Percentiles rank a stretch among this genome's conserved stretches.
Conservation (phyloP, 2,797 vertebrate species). For the Syngnathus rostellatus region DNA sequence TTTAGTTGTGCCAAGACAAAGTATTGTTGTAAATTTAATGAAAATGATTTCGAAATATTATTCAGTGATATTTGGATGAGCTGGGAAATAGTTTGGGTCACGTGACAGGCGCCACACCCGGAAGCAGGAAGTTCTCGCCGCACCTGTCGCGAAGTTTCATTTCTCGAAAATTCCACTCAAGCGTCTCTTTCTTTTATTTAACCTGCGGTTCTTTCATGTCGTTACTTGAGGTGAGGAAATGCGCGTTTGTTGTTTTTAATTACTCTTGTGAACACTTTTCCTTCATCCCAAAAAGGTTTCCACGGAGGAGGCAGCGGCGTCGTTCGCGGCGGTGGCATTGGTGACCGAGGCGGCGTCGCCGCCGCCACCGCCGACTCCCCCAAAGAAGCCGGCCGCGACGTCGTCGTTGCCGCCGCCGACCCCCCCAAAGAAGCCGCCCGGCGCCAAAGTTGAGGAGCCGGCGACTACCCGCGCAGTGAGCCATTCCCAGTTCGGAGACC, state of each 20-base stretch:
- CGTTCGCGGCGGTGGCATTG: not conserved
- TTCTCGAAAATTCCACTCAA: not conserved
- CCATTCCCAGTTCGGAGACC: not conserved
- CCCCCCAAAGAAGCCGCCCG: not conserved
- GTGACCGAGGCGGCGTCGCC: too few species aligned
- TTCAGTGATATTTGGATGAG: not conserved
- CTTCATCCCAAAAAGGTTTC: not conserved
- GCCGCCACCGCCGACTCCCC: too few species aligned
- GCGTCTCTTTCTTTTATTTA: not conserved
- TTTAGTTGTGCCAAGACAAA: too few species aligned
- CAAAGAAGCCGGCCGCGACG: too few species aligned
- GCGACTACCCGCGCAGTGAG: not conserved
- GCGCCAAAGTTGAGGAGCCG: not conserved
- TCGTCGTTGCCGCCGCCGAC: too few species aligned
- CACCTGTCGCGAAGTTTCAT: not conserved
- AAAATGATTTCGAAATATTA: too few species aligned
- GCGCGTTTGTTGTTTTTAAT: not conserved
- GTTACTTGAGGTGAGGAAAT: not conserved
- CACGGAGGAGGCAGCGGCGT: not conserved
- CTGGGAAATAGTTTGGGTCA: not conserved
- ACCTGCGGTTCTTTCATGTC: not conserved
- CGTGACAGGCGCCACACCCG: not conserved
- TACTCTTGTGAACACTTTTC: too few species aligned
- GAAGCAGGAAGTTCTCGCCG: not conserved
- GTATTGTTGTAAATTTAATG: too few species aligned